Conservation (phyloP, 2,888 invertebrate genomes). For the Drosophila anomalipes region DNA sequence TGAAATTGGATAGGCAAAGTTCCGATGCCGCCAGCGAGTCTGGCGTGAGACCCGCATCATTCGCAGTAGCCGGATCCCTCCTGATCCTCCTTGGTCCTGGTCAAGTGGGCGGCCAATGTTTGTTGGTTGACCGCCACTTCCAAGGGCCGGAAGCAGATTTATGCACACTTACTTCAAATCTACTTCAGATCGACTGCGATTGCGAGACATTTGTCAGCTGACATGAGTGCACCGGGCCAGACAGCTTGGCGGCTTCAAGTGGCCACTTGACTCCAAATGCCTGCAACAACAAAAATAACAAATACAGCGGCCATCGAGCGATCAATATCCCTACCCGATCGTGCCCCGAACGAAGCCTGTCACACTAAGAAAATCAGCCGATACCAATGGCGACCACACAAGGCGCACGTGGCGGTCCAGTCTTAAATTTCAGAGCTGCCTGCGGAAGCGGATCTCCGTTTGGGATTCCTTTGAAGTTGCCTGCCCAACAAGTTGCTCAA, state of each 20-base stretch:
- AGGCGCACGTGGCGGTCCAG: constrained; percentile 20
- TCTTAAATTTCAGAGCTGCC: constrained; percentile 28
- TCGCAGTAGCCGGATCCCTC: constrained; percentile 29
- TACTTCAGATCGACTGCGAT: not conserved
- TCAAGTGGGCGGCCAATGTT: constrained; percentile 70
- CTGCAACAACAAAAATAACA: constrained; percentile 43
- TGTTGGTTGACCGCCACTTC: constrained; percentile 73
- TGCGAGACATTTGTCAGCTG: constrained; percentile 38
- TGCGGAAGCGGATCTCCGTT: constrained; percentile 48
- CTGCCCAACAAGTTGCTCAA: constrained; percentile 10
- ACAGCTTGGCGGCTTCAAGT: constrained; percentile 77
- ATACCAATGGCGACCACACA: constrained; percentile 55
- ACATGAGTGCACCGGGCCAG: constrained; percentile 40
- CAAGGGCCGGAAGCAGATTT: constrained; percentile 61
- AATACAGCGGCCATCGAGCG: constrained; percentile 18
- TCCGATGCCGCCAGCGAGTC: constrained; percentile 65
- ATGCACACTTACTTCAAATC: constrained; percentile 3
- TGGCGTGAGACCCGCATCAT: constrained; percentile 41
- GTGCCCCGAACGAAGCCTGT: not conserved
- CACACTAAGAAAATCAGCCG: not conserved
- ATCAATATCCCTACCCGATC: constrained; percentile 14
- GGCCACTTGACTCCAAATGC: constrained; percentile 57
- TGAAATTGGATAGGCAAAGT: constrained; percentile 73
- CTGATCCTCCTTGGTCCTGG: constrained; percentile 24
- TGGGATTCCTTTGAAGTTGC: constrained; percentile 45